phyloP scores from a whole-genome alignment of 2,797 vertebrate genomes.

The Enteromius radiatus region DNA sequence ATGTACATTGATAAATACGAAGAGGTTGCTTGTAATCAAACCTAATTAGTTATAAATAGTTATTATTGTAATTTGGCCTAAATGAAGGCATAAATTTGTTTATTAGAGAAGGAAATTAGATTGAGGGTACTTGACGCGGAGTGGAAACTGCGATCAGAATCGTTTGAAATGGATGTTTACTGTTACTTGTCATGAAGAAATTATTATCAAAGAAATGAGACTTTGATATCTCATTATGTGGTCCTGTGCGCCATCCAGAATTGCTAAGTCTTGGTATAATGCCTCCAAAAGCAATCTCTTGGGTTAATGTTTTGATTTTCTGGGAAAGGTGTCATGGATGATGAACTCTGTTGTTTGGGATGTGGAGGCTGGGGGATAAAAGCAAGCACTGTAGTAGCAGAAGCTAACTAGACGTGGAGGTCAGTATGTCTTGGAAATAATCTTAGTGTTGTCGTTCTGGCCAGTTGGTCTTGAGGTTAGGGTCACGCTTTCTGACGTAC shows the following conservation, averaged over 20 bases:
- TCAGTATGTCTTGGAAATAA: background rate
- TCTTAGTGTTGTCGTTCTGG: background rate
- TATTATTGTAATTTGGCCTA: constrained; percentile 9
- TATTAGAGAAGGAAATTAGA: background rate
- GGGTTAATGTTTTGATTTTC: constrained; percentile 31
- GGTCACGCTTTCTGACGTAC: background rate
- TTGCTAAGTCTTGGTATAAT: background rate
- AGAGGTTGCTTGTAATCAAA: constrained; percentile 7
- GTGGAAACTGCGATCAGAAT: background rate
- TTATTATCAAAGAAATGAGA: background rate
- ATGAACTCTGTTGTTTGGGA: constrained; percentile 6
- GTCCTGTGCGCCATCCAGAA: background rate
- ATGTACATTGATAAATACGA: background rate
- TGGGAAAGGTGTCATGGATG: constrained; percentile 19
- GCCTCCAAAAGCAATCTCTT: background rate
- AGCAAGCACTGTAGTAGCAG: background rate
- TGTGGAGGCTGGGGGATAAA: background rate
- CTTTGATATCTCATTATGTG: background rate
- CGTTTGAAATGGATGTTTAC: background rate
- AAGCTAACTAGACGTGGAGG: background rate
- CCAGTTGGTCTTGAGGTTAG: background rate
- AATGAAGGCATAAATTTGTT: background rate
- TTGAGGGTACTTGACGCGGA: background rate
- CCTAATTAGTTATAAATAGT: background rate
- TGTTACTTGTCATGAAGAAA: background rate